These are phyloP conservation scores for Bruchidius siliquastri DNA, from an alignment of 2,888 invertebrate genomes.

Conservation along the genomic window DNA sequence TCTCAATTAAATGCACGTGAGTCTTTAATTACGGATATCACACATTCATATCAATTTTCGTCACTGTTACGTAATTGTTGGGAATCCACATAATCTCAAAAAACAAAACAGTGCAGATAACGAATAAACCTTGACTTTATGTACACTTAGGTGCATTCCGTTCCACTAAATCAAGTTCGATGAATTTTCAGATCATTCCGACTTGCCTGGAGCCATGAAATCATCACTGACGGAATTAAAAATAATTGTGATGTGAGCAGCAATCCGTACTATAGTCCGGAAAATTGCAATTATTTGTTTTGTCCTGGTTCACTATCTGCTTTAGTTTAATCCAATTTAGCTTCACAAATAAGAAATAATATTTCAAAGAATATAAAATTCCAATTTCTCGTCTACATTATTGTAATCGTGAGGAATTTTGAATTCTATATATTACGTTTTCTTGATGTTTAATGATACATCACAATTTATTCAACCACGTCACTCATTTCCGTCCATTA, in stretches of 20 bases:
- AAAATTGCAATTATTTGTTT: background rate
- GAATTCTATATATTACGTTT: too few relatives aligned
- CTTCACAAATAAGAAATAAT: too few relatives aligned
- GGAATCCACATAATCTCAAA: background rate
- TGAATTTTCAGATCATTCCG: background rate
- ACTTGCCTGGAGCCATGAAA: background rate
- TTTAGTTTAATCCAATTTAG: too few relatives aligned
- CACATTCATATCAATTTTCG: background rate
- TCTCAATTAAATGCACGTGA: background rate
- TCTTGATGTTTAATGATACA: too few relatives aligned
- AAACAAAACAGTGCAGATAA: background rate
- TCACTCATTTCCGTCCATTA: too few relatives aligned
- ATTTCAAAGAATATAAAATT: too few relatives aligned
- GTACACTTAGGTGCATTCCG: background rate
- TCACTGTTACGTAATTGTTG: background rate
- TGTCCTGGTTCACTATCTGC: too few relatives aligned
- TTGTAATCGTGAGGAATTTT: too few relatives aligned
- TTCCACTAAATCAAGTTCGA: background rate
- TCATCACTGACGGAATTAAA: background rate
- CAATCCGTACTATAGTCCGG: background rate
- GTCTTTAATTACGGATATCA: background rate
- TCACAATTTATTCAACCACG: too few relatives aligned
- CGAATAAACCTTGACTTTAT: background rate
- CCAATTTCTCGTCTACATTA: too few relatives aligned
- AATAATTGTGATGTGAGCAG: background rate